Conservation (phyloP, 2,888 invertebrate species). For the Ligdia adustata region DNA sequence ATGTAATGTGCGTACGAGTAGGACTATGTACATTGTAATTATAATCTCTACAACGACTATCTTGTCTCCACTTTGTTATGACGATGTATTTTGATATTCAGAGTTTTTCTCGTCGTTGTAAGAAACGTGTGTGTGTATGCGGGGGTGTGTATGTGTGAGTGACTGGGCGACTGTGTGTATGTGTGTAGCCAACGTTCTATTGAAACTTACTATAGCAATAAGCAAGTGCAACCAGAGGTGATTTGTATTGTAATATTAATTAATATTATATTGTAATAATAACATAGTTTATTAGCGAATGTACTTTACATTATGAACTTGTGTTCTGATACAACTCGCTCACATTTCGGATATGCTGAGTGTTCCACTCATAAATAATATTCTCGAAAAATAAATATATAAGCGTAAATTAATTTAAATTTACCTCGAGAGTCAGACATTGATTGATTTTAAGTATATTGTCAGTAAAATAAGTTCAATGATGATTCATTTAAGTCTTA, state of each 20-base stretch:
- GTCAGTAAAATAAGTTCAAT: too few species aligned
- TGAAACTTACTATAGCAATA: constrained; percentile 59
- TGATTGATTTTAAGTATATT: too few species aligned
- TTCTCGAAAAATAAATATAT: too few species aligned
- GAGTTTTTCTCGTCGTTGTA: constrained; percentile 56
- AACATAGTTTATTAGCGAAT: constrained; percentile 45
- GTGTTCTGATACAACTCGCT: constrained; percentile 19
- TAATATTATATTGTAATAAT: constrained; percentile 40
- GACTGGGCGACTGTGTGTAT: constrained; percentile 9
- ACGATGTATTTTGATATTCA: constrained; percentile 68
- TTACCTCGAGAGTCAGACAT: too few species aligned
- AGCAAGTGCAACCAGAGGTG: constrained; percentile 65
- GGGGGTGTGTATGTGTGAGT: constrained; percentile 38
- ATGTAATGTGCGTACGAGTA: too few species aligned
- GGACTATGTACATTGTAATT: constrained; percentile 48
- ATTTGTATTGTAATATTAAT: constrained; percentile 42
- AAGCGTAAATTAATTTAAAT: too few species aligned
- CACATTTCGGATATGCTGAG: constrained; percentile 21
- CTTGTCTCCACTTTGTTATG: constrained; percentile 63
- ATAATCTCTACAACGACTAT: constrained; percentile 65
- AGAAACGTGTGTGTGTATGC: constrained; percentile 11
- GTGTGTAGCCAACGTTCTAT: constrained; percentile 25
- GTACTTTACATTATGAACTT: constrained; percentile 29
- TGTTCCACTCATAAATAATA: too few species aligned
- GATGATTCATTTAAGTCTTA: too few species aligned